Conservation (phyloP, 37 sponge, comb jelly and placozoan species). For the Tethya wilhelma region DNA sequence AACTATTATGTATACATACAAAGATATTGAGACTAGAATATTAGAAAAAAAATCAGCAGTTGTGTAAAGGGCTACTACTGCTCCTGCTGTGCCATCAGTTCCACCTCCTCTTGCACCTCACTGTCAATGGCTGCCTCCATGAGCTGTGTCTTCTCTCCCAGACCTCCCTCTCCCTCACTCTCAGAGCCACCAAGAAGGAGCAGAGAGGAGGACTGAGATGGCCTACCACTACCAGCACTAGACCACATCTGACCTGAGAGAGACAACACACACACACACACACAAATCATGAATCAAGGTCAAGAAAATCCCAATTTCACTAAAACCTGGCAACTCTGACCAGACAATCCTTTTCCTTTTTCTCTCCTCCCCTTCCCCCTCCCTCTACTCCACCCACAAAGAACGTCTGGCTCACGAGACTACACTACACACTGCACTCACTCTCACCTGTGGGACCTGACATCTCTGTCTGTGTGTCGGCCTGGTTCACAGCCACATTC, state of each 20-base stretch:
- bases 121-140: slow-evolving; percentile 4
- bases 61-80: slow-evolving; percentile 10
- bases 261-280: background rate
- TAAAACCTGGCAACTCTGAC: background rate
- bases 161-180: slow-evolving; percentile 27
- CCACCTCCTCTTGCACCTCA: slow-evolving; percentile 38
- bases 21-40: slow-evolving; percentile 8
- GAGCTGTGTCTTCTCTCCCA: slow-evolving; percentile 12
- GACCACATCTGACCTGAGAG: slow-evolving; percentile 61
- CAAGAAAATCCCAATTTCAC: background rate
- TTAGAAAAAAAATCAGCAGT: background rate
- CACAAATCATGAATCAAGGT: background rate
- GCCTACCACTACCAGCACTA: slow-evolving; percentile 3
- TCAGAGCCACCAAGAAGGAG: slow-evolving; percentile 36
- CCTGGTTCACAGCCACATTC: background rate
- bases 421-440: too few species aligned
- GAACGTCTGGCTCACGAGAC: background rate
- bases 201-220: slow-evolving; percentile 6
- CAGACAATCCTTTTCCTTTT: too few species aligned
- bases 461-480: background rate
- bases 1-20: background rate
- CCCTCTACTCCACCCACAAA: background rate
- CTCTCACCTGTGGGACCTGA: background rate
- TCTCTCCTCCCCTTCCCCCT: background rate
- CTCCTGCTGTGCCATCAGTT: slow-evolving; percentile 31